phyloP scores from a whole-genome alignment of 2,888 invertebrate species.

The Boloria selene region DNA sequence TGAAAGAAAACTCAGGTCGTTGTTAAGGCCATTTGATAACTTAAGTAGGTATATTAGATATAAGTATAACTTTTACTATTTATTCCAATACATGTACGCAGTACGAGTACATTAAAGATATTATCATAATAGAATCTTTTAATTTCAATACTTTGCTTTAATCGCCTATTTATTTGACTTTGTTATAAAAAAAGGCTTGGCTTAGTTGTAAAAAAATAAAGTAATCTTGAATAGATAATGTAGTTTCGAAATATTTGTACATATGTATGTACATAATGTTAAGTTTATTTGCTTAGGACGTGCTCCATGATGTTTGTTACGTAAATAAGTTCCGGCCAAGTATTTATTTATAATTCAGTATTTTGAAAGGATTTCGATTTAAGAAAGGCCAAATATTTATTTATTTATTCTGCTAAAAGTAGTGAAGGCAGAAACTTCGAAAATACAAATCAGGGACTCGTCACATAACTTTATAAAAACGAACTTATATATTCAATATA shows the following conservation, averaged over 20 bases:
- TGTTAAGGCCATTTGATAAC: too few relatives aligned
- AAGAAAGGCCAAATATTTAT: neutral
- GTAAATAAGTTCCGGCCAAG: constrained; percentile 1
- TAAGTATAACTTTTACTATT: too few relatives aligned
- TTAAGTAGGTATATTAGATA: too few relatives aligned
- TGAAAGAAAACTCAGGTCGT: too few relatives aligned
- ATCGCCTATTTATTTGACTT: too few relatives aligned
- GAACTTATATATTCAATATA: too few relatives aligned
- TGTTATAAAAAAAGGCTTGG: too few relatives aligned
- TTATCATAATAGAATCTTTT: too few relatives aligned
- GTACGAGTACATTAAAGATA: too few relatives aligned
- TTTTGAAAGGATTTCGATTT: neutral
- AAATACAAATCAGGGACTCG: neutral
- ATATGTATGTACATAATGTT: neutral
- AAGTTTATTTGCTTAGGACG: constrained; percentile 3
- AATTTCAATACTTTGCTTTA: too few relatives aligned
- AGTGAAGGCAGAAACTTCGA: neutral
- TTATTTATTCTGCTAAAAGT: neutral
- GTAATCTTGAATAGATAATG: constrained; percentile 9
- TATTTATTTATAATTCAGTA: constrained; percentile 2
- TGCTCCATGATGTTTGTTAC: constrained; percentile 5
- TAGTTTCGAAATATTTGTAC: constrained; percentile 14
- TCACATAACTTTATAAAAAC: neutral
- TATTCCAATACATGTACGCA: too few relatives aligned
- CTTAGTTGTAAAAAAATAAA: neutral